Conservation (phyloP, 2,797 vertebrate species). For the Lutjanus campechanus region DNA sequence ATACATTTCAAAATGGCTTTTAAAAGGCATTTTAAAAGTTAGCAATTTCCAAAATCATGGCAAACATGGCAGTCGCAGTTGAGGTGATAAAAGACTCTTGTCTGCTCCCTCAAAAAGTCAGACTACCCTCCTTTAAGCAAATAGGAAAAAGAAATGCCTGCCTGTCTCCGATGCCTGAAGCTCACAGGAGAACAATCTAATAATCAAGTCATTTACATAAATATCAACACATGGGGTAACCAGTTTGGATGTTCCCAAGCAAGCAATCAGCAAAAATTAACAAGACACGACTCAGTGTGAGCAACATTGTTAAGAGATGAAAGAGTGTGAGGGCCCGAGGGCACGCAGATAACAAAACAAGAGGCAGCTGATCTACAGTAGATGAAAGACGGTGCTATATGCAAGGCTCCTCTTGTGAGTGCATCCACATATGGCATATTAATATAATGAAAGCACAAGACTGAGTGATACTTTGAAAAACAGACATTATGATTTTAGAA, state of each 20-base stretch:
- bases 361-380: constrained; percentile 49
- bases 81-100: not conserved
- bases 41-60: not conserved
- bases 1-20: not conserved
- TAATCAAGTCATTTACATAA: constrained; percentile 50
- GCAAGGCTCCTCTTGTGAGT: constrained; percentile 35
- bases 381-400: constrained; percentile 55
- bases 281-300: constrained; percentile 28
- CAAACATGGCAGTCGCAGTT: too few relatives aligned
- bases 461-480: not conserved
- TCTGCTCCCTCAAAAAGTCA: not conserved
- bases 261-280: constrained; percentile 57
- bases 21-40: not conserved
- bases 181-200: constrained; percentile 41
- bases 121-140: not conserved
- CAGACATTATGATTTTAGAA: not conserved
- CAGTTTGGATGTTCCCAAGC: constrained; percentile 45
- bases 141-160: not conserved
- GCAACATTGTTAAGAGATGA: constrained; percentile 58
- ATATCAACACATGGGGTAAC: constrained; percentile 40
- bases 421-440: constrained; percentile 26
- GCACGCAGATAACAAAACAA: constrained; percentile 43
- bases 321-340: constrained; percentile 46
- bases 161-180: constrained; percentile 12
- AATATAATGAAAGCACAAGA: constrained; percentile 25